Base-by-base conservation (phyloP, 2,113 vertebrate genomes). In the Anguilla rostrata region DNA sequence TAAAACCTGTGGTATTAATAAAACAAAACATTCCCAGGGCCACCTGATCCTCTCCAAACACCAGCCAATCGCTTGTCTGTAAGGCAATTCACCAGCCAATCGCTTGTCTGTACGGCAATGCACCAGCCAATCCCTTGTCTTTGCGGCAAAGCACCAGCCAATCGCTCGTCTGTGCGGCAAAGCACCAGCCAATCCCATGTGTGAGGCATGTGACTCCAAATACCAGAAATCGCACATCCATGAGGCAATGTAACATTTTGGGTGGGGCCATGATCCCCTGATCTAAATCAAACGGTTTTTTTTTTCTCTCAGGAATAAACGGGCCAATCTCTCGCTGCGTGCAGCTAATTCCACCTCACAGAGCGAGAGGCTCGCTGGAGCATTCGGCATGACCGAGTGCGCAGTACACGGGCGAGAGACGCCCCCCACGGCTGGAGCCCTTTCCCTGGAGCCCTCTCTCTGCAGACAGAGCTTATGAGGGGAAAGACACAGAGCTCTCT, bases 1-100 rank as follows among this genome's bases (percentile, higher is more conserved):
- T 82, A 86, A 86, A 82, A 22, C 60, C 26, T 39, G 40, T 12
- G 43, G 85, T 82, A 60, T 83, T 60, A 83, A 83, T 83, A 83
- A 14, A 2, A 34, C 56, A n/a, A 86, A 26, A 16, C 34, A 41
- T 56, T 86, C 26, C 60, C 5, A 49, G 16, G 84, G 22, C 26
- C 40, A 34, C 43, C 78, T 86, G 79, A 18, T 82, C 81, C 15
- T 46, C 81, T 82, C 4, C 41, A 11, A n/a, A 63, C 49, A 80
- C 49, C 56, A 53, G 57, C 26, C 40, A 18, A 29, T 53, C 43
- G 43, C 43, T 46, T 34, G 34, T 34, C 34, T 34, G 34, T 34
- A 1, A 0, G 34, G 34, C 34, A 34, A 34, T 34, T 0, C 49
- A 80, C 49, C 56, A 53, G 57, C 26, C 40, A 18, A 29, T 53